Base-by-base conservation (phyloP, 2,888 invertebrate genomes). In the Danaus chrysippus region DNA sequence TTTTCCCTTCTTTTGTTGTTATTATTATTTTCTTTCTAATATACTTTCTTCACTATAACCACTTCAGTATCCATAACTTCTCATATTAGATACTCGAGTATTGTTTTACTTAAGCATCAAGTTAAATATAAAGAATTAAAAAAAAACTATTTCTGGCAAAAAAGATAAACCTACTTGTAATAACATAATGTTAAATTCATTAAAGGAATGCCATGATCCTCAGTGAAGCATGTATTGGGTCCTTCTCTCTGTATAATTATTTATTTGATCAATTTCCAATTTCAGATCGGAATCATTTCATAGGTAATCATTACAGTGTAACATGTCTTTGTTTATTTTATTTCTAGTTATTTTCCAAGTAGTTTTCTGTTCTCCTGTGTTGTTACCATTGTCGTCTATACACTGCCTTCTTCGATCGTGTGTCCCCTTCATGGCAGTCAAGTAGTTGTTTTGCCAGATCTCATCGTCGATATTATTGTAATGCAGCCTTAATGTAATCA, bases 251-350 rank as follows among this genome's bases (percentile, higher is more conserved):
- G 56, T 65, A 65, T 67, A 62, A 68, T 65, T 80, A 87, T 87
- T 87, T 77, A 88, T 86, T 87, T 84, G 73, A 76, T 74, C 70
- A 76, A 81, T 91, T 90, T 87, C 87, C 87, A 88, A 83, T 91
- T 91, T 91, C 91, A 91, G 91, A 91, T 91, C 91, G 91, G 91
- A 91, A 87, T 91, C 91, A 91, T 91, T 87, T 88, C 86, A 83
- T 91, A 89, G 91, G 91, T 91, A 91, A 91, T 83, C 84, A 83
- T 83, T 83, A 81, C 76, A 81, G 76, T 82, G 76, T 82, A 79
- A 76, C 80, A 81, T 82, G 77, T 81, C 77, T 81, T 67, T 70
- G 65, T 71, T 80, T 76, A 75, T 72, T 71, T 76, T 73, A 75
- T 78, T 76, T 78, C 72, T 89, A 85, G 85, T 78, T 81, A 84